phyloP scores from a whole-genome alignment of 2,797 vertebrate genomes.

The Phrynocephalus vlangalii region DNA sequence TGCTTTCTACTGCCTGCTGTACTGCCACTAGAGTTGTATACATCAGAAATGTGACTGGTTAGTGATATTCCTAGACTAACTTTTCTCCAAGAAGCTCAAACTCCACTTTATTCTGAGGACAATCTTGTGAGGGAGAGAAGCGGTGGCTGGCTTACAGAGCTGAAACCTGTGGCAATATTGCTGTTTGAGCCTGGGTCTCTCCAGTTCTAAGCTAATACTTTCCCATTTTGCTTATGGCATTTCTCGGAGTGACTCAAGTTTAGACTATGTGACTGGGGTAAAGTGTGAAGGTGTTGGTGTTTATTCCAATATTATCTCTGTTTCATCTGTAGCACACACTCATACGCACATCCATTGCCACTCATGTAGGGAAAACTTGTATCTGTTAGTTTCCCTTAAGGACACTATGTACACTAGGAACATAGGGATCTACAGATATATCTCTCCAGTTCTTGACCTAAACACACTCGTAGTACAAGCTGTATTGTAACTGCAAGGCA shows the following conservation, averaged over 20 bases:
- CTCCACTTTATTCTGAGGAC: neutral
- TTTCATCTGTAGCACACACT: no score
- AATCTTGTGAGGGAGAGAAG: neutral
- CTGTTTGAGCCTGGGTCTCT: neutral
- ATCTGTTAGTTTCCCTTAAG: neutral
- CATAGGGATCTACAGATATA: neutral
- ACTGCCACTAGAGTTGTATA: no score
- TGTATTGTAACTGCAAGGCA: constrained; percentile 53
- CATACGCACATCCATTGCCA: no score
- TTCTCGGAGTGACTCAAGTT: neutral
- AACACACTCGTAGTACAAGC: constrained; percentile 43
- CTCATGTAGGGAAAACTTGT: neutral
- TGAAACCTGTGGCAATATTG: neutral
- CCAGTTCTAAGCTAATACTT: neutral
- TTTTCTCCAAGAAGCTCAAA: neutral
- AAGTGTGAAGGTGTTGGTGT: neutral
- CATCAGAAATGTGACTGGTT: neutral
- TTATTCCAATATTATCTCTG: no score
- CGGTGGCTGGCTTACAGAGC: neutral
- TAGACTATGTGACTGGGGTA: neutral
- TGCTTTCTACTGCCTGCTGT: no score
- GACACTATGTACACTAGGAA: no score
- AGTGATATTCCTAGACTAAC: neutral
- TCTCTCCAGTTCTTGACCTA: neutral
- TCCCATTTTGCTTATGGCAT: neutral